Conservation (phyloP, 1,140 invertebrate species). For the Drosophila arizonae region DNA sequence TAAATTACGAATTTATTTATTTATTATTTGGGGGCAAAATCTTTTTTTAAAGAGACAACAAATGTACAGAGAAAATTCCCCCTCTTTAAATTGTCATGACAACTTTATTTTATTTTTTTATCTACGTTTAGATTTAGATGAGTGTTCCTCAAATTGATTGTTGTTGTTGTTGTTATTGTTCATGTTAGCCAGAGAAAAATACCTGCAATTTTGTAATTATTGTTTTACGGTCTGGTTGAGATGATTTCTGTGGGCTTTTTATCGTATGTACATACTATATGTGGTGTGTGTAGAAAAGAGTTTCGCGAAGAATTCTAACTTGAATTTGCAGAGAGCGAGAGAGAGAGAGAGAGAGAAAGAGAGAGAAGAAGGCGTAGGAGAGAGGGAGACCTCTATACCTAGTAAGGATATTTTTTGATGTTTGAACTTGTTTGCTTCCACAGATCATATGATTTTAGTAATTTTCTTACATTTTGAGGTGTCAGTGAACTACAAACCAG, state of each 20-base stretch:
- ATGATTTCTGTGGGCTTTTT: conserved; percentile 8
- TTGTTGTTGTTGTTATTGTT: conserved; percentile 49
- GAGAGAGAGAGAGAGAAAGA: no score
- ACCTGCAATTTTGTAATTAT: conserved; percentile 77
- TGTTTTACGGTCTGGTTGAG: conserved; percentile 74
- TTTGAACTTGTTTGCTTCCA: neutral
- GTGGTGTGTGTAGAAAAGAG: no score
- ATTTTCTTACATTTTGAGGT: neutral
- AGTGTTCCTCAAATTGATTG: conserved; percentile 53
- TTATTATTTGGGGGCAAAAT: no score
- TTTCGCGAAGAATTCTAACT: no score
- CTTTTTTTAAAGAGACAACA: no score
- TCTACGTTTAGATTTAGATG: conserved; percentile 55
- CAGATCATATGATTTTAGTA: neutral
- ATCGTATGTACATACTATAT: neutral
- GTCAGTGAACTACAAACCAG: neutral
- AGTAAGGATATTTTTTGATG: conserved; percentile 4
- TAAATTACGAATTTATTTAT: no score
- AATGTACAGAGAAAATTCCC: neutral
- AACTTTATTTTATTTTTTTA: conserved; percentile 35
- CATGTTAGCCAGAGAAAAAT: conserved; percentile 21
- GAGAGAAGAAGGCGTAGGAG: no score
- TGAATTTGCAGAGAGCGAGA: no score
- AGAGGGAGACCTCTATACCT: no score
- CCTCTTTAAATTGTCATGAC: conserved; percentile 34